Conservation (phyloP, 2,888 invertebrate species). For the Leucophora obtusa region DNA sequence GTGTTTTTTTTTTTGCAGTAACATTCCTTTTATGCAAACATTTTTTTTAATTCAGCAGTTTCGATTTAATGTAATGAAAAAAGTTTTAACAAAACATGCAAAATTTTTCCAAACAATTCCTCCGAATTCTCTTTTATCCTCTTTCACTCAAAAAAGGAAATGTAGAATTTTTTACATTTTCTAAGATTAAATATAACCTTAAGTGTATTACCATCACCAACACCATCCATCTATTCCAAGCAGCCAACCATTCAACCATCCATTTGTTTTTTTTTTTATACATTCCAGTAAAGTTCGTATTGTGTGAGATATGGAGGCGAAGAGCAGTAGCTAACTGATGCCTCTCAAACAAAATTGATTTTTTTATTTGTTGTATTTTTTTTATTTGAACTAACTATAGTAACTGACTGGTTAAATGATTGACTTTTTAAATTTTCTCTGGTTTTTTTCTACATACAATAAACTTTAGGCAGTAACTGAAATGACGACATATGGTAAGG, state of each 20-base stretch:
- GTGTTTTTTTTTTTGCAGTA: slow-evolving; percentile 18
- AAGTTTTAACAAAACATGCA: slow-evolving; percentile 51
- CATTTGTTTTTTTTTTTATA: slow-evolving; percentile 16
- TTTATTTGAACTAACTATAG: slow-evolving; percentile 47
- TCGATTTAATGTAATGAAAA: slow-evolving; percentile 52
- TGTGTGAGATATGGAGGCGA: background rate
- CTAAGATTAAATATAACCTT: slow-evolving; percentile 60
- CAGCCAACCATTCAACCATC: slow-evolving; percentile 22
- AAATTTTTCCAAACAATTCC: slow-evolving; percentile 11
- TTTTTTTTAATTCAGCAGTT: slow-evolving; percentile 3
- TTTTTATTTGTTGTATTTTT: slow-evolving; percentile 6
- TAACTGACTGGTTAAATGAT: slow-evolving; percentile 42
- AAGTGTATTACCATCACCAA: slow-evolving; percentile 50
- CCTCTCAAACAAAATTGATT: slow-evolving; percentile 33
- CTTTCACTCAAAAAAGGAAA: background rate
- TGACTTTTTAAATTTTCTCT: slow-evolving; percentile 27
- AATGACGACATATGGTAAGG: slow-evolving; percentile 41
- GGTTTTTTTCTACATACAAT: slow-evolving; percentile 31
- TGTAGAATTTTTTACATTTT: background rate
- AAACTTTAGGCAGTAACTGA: slow-evolving; percentile 45
- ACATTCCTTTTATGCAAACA: background rate
- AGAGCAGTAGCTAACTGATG: background rate
- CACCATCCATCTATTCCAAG: slow-evolving; percentile 31
- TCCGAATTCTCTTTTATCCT: background rate
- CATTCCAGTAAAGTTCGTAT: background rate